phyloP scores from a whole-genome alignment of 92 coral and sea anemone genomes.

The Epizoanthus scotinus region DNA sequence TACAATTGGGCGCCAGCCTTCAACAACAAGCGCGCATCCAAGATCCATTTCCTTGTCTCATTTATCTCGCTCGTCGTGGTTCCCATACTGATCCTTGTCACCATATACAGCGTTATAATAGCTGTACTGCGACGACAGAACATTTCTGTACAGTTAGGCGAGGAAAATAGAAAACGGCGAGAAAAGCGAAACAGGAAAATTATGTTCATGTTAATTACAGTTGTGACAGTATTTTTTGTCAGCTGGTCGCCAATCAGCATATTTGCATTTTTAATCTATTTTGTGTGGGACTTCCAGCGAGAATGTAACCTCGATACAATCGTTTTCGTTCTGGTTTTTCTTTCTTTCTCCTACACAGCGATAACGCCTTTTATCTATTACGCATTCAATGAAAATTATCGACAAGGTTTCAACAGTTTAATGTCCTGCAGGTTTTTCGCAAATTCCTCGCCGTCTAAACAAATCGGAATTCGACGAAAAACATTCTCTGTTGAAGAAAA shows the following conservation, averaged over 20 bases:
- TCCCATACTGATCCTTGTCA: neutral
- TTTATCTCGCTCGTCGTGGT: neutral
- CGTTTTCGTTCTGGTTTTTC: constrained; percentile 16
- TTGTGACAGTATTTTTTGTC: constrained; percentile 20
- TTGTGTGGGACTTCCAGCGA: constrained; percentile 29
- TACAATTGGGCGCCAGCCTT: constrained; percentile 38
- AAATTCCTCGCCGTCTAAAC: neutral
- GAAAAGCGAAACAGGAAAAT: constrained; percentile 14
- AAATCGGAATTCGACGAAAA: constrained; percentile 6
- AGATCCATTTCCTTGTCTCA: constrained; percentile 20
- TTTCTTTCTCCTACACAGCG: constrained; percentile 34
- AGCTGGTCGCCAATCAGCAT: constrained; percentile 28
- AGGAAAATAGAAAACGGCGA: constrained; percentile 15
- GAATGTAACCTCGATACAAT: constrained; percentile 27
- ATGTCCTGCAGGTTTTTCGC: neutral
- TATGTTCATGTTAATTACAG: constrained; percentile 2
- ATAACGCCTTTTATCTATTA: constrained; percentile 33
- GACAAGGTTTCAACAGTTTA: constrained; percentile 21
- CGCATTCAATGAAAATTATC: constrained; percentile 31
- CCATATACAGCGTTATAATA: constrained; percentile 7
- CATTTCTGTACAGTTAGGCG: neutral
- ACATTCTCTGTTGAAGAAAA: neutral
- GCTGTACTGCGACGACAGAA: constrained; percentile 13
- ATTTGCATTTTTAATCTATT: constrained; percentile 15
- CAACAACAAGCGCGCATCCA: constrained; percentile 16